A percentile compares a stretch with the other conserved stretches of the same genome.
phyloP scores from a whole-genome alignment of 2,113 vertebrate species.

The Spheniscus mendiculus region DNA sequence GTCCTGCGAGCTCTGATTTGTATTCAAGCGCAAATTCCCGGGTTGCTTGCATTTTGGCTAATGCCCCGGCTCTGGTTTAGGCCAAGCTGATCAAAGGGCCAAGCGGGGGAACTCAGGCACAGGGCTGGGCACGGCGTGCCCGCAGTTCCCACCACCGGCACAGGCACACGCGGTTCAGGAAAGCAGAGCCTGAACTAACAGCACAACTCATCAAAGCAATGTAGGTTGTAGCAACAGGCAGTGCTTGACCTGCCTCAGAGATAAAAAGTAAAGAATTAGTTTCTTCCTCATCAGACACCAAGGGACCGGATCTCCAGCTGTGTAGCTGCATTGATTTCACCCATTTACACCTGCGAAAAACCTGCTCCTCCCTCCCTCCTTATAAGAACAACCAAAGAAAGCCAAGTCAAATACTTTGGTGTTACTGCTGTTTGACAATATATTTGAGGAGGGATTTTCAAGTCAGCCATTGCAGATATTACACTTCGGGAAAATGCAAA shows the following conservation, averaged over 20 bases:
- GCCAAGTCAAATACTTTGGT: neutral
- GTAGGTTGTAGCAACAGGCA: neutral
- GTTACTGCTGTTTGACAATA: neutral
- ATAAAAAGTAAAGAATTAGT: neutral
- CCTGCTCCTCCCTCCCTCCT: neutral
- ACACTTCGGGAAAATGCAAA: neutral
- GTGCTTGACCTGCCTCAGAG: neutral
- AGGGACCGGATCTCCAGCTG: neutral
- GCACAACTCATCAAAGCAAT: neutral
- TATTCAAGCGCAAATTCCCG: neutral
- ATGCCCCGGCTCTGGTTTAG: rapidly evolving
- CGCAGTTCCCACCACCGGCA: rapidly evolving
- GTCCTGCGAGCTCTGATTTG: neutral
- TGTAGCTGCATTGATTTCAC: neutral
- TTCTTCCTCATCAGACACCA: neutral
- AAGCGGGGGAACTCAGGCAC: neutral
- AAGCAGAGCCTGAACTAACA: neutral
- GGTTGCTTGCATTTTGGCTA: neutral
- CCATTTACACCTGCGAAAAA: neutral
- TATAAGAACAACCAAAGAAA: neutral
- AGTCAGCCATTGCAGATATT: neutral
- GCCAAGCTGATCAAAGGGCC: neutral
- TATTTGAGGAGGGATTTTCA: neutral
- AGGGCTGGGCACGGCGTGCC: rapidly evolving
- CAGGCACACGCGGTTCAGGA: rapidly evolving